phyloP scores from a whole-genome alignment of 2,113 vertebrate genomes.

The Dipodomys spectabilis region DNA sequence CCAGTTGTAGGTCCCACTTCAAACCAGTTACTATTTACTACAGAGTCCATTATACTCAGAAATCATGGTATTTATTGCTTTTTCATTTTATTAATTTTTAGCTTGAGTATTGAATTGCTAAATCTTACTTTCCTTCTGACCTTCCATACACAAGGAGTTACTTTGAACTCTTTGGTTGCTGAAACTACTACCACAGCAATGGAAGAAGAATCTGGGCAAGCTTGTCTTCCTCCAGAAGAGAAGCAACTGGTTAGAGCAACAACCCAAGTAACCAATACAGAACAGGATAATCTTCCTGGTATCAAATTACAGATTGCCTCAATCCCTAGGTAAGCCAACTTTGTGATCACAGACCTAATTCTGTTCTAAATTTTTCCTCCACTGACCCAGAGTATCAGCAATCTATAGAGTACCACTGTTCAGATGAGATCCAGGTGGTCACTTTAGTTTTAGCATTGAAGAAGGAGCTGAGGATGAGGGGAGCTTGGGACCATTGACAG shows the following conservation, averaged over 20 bases:
- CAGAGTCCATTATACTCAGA: neutral
- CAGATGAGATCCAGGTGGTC: neutral
- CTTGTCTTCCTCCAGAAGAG: neutral
- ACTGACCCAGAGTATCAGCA: neutral
- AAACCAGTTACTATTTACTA: neutral
- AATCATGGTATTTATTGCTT: neutral
- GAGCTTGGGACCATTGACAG: neutral
- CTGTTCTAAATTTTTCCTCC: neutral
- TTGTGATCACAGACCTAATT: neutral
- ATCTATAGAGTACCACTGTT: neutral
- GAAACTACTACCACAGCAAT: neutral
- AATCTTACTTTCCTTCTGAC: neutral
- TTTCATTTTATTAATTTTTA: slow-evolving; percentile 44
- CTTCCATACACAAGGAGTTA: slow-evolving; percentile 52
- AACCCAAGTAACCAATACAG: rapidly evolving
- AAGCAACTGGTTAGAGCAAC: rapidly evolving
- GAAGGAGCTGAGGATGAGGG: neutral
- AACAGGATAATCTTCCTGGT: slow-evolving; percentile 38
- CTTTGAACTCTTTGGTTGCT: neutral
- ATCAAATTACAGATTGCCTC: slow-evolving; percentile 83
- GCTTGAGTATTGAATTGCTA: neutral
- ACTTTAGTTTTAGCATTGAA: neutral
- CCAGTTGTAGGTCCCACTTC: neutral
- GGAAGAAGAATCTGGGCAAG: neutral
- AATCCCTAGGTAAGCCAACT: slow-evolving; percentile 79